A percentile compares a stretch with the other conserved stretches of the same genome.
Evolutionary conservation across 2,113 vertebrate genomes (phyloP).

Genomic region (Passer montanus): DNA sequence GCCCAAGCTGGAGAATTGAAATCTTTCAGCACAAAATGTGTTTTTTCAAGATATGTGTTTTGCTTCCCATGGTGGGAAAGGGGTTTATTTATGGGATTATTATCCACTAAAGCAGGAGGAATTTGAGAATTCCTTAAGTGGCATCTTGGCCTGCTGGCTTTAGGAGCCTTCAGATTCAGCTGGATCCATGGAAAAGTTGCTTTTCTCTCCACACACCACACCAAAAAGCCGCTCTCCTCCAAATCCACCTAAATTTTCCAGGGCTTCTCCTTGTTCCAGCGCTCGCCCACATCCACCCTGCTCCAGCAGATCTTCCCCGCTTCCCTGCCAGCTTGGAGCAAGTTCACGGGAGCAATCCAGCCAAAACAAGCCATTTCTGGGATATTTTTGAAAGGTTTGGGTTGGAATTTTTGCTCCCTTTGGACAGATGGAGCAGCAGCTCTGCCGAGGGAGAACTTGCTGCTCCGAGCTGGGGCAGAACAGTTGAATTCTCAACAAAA

Average conservation of each 20-base stretch:
- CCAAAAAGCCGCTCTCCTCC: background rate
- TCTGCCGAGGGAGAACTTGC: background rate
- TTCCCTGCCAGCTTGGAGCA: slow-evolving; percentile 4
- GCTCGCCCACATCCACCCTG: background rate
- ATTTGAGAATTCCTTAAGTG: background rate
- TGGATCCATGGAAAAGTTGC: fast-evolving
- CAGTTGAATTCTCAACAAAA: background rate
- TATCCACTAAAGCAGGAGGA: background rate
- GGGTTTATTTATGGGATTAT: background rate
- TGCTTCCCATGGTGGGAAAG: background rate
- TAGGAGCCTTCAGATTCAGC: background rate
- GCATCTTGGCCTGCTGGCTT: background rate
- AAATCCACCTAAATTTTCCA: background rate
- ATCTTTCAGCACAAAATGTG: background rate
- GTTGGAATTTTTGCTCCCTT: slow-evolving; percentile 27
- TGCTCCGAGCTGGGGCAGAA: background rate
- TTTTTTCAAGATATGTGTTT: background rate
- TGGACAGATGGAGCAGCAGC: background rate
- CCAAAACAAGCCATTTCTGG: slow-evolving; percentile 32
- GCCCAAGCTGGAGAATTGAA: background rate
- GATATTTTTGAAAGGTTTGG: slow-evolving; percentile 25
- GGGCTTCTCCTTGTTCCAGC: background rate
- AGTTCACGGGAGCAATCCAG: background rate
- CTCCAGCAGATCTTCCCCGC: background rate
- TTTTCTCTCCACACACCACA: background rate